phyloP scores from a whole-genome alignment of 1,140 invertebrate species.

The Paramacrobiotus metropolitanus region DNA sequence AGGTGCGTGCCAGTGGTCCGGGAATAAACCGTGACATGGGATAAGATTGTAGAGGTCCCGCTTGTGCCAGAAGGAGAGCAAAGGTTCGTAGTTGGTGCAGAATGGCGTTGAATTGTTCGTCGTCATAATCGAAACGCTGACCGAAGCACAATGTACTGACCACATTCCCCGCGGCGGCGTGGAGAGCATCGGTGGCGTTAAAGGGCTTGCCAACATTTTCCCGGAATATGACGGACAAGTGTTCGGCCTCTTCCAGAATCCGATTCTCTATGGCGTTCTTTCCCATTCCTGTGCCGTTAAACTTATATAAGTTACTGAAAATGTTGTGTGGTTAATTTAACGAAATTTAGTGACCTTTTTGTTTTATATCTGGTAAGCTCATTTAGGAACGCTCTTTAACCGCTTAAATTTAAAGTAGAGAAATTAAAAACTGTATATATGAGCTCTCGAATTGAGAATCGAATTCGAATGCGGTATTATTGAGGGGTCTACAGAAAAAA shows the following conservation, averaged over 20 bases:
- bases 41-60: not conserved
- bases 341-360: no score
- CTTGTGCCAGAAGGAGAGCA: not conserved
- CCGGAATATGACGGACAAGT: not conserved
- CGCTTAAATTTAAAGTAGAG: no score
- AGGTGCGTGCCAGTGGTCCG: no score
- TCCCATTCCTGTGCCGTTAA: no score
- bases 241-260: constrained; percentile 28
- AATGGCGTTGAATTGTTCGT: not conserved
- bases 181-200: not conserved
- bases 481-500: no score
- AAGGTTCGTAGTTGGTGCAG: not conserved
- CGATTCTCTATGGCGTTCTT: constrained; percentile 31
- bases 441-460: no score
- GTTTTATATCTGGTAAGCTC: no score
- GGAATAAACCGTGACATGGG: not conserved
- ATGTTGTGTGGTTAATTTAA: no score
- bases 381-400: no score
- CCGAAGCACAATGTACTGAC: not conserved
- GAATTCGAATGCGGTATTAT: no score
- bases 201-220: not conserved
- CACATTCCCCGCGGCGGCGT: not conserved
- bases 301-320: no score
- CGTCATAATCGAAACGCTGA: not conserved
- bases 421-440: no score